Evolutionary conservation across 2,888 invertebrate species (phyloP).

Genomic region (Callosobruchus maculatus): DNA sequence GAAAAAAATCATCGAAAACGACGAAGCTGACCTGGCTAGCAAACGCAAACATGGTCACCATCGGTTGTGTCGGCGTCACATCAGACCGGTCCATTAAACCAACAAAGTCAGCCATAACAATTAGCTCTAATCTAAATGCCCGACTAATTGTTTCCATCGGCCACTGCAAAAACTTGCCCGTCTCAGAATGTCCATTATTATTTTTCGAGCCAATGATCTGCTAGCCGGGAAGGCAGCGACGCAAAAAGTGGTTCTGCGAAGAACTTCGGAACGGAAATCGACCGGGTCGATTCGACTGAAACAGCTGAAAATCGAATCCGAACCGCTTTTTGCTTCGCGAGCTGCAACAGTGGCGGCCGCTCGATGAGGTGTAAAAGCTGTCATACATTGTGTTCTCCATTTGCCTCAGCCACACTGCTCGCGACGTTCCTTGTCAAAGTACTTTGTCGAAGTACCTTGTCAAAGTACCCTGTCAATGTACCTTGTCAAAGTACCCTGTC

Average conservation of each 20-base stretch:
- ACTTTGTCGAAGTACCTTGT: too few species aligned
- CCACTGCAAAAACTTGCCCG: constrained; percentile 10
- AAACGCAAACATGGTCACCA: neutral
- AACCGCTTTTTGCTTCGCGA: neutral
- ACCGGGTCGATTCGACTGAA: neutral
- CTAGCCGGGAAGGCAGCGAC: neutral
- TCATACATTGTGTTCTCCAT: too few species aligned
- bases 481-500: too few species aligned
- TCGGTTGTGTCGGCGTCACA: neutral
- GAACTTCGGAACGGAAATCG: neutral
- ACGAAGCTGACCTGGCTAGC: neutral
- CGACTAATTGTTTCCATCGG: constrained; percentile 27
- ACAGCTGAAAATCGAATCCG: neutral
- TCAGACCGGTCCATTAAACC: constrained; percentile 1
- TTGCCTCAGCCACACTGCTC: too few species aligned
- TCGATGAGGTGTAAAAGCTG: too few species aligned
- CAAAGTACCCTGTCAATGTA: too few species aligned
- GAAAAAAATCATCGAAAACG: neutral
- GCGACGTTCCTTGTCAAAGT: too few species aligned
- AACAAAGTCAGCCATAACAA: constrained; percentile 23
- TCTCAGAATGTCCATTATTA: neutral
- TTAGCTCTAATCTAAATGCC: constrained; percentile 27
- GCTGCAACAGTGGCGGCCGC: neutral
- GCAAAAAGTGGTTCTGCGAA: neutral
- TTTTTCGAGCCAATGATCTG: neutral